A percentile compares a stretch with the other conserved stretches of the same genome.
phyloP scores from a whole-genome alignment of 2,113 vertebrate genomes.

The Agapornis roseicollis region DNA sequence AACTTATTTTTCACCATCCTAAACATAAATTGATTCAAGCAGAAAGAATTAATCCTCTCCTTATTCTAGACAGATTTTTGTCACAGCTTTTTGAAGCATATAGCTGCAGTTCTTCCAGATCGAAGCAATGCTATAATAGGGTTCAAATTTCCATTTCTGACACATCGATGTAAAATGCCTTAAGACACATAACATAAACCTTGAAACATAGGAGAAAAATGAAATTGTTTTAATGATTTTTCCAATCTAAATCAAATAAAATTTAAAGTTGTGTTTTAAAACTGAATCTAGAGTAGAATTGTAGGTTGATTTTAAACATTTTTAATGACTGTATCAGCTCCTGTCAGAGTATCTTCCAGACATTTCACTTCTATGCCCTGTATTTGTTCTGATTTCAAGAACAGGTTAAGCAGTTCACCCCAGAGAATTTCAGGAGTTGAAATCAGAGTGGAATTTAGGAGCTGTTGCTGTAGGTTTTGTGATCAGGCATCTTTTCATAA shows the following conservation, averaged over 20 bases:
- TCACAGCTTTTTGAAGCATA: not conserved
- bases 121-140: not conserved
- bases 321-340: not conserved
- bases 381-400: not conserved
- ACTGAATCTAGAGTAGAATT: not conserved
- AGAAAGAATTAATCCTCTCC: not conserved
- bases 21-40: not conserved
- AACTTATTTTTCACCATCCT: not conserved
- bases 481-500: not conserved
- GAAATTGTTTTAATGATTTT: not conserved
- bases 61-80: not conserved
- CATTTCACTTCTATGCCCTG: not conserved
- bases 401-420: not conserved
- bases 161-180: not conserved
- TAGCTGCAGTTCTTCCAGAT: not conserved
- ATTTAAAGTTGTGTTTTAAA: not conserved
- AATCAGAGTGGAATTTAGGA: not conserved
- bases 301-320: not conserved
- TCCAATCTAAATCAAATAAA: not conserved
- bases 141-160: not conserved
- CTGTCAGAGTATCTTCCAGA: not conserved
- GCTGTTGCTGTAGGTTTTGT: not conserved
- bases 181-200: not conserved
- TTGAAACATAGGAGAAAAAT: not conserved
- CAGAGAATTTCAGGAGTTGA: not conserved